Evolutionary conservation across 2,113 vertebrate species (phyloP), one percentile per base, ranked within the genome.

Genomic region (Gallinago undulata): DNA sequence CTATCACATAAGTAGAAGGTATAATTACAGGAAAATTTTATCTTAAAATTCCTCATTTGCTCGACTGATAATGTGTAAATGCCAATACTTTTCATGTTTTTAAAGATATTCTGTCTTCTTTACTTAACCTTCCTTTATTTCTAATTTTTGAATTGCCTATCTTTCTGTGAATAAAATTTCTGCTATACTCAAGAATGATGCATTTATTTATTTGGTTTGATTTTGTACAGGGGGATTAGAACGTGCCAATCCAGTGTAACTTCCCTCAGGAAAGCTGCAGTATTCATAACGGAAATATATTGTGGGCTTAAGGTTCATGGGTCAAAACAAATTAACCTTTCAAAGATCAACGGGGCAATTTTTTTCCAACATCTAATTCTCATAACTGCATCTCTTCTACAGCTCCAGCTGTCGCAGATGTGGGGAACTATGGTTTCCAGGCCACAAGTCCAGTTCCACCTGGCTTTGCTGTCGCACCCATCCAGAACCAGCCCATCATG

Each of bases 401-500:
- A 22, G 33, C 56, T 12, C 19, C 35, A 80, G 60, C 28, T 88
- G 55, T 48, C 6, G 9, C 80, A 27, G 94, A 28, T 0, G 9
- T 12, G 2, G 74, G 12, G 28, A 89, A 3, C n/a, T 87, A 90
- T 56, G 79, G 28, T n/a, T 91, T 74, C 77, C 95, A 69, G 56
- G 10, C 79, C 53, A 45, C 17, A 70, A 84, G 33, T 31, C 63
- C 63, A 50, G 27, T 22, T 67, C 78, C 86, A 66, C 19, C 48
- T 33, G 95, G 70, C 25, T 67, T 76, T 47, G 62, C 18, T 1
- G 35, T 15, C 51, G 95, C 96, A 27, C 83, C 96, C 50, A 10
- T 93, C 22, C 94, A 96, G 41, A 93, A 87, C 47, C 97, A 98
- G n/a, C 95, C 97, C 11, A 7, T 48, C 3, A 8, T 13, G 13